Percentiles rank a stretch among this genome's conserved stretches.
phyloP scores from a whole-genome alignment of 1,140 invertebrate genomes.

The Pomacea maculata region DNA sequence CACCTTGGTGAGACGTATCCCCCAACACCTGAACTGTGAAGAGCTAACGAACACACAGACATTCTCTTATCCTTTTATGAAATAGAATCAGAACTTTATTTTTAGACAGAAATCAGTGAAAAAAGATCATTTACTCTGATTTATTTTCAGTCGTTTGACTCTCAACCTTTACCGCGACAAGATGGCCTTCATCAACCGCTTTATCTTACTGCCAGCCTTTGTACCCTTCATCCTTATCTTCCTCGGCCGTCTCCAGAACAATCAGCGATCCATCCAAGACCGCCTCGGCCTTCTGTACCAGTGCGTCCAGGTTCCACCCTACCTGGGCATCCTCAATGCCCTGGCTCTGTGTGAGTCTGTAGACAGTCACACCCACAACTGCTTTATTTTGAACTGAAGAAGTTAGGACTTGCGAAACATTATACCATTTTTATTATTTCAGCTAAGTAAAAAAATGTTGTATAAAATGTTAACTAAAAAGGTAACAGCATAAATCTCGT shows the following conservation, averaged over 20 bases:
- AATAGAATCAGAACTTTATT: too few species aligned
- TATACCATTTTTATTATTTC: not conserved
- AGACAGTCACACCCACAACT: too few species aligned
- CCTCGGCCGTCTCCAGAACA: slow-evolving; percentile 45
- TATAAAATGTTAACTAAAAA: not conserved
- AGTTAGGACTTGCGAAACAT: not conserved
- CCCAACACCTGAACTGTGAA: too few species aligned
- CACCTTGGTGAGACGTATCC: too few species aligned
- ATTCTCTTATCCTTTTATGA: too few species aligned
- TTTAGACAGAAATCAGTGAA: too few species aligned
- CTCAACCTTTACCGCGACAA: slow-evolving; percentile 53
- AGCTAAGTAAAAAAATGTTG: not conserved
- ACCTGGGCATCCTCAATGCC: slow-evolving; percentile 41
- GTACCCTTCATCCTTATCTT: slow-evolving; percentile 53
- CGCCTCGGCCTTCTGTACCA: slow-evolving; percentile 51
- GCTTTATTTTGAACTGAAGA: too few species aligned
- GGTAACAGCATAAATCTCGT: not conserved
- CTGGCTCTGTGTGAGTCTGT: slow-evolving; percentile 44
- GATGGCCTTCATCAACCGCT: slow-evolving; percentile 43
- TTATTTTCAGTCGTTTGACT: slow-evolving; percentile 50
- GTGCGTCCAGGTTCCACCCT: slow-evolving; percentile 44
- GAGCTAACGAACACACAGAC: too few species aligned
- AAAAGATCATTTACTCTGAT: not conserved
- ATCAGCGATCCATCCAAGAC: slow-evolving; percentile 52
- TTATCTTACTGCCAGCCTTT: slow-evolving; percentile 47